These are phyloP conservation scores for Acheta domesticus DNA, from an alignment of 2,888 invertebrate species.

Conservation along the genomic window DNA sequence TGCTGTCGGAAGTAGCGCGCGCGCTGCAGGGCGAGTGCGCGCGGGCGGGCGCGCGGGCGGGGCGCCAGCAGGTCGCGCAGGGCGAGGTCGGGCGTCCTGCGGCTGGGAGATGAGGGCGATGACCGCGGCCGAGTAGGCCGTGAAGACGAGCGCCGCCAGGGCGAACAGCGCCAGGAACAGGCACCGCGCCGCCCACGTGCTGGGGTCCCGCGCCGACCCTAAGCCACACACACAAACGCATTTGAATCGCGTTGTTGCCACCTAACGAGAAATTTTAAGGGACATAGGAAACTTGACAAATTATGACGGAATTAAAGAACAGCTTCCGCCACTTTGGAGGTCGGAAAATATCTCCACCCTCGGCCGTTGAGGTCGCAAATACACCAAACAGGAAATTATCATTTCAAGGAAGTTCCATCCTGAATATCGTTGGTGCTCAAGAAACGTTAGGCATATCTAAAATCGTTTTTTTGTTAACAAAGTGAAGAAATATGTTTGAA, in stretches of 20 bases:
- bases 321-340: too few species aligned
- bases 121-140: conserved; percentile 36
- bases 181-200: conserved; percentile 35
- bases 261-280: not conserved
- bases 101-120: conserved; percentile 35
- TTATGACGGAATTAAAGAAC: too few species aligned
- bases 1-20: not conserved
- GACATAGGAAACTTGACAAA: too few species aligned
- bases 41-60: not conserved
- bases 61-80: conserved; percentile 25
- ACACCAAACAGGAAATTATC: too few species aligned
- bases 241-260: not conserved
- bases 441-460: too few species aligned
- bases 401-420: too few species aligned
- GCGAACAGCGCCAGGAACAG: conserved; percentile 35
- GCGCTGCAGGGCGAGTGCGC: not conserved
- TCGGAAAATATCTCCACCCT: too few species aligned
- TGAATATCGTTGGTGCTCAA: too few species aligned
- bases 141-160: conserved; percentile 35
- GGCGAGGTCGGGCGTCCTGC: conserved; percentile 25
- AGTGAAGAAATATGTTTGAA: too few species aligned
- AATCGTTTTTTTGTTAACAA: too few species aligned
- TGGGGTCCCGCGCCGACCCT: conserved; percentile 35
- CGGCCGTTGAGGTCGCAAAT: too few species aligned
- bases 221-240: not conserved